Conservation (phyloP, 2,113 vertebrate species). For the Menidia beryllina region DNA sequence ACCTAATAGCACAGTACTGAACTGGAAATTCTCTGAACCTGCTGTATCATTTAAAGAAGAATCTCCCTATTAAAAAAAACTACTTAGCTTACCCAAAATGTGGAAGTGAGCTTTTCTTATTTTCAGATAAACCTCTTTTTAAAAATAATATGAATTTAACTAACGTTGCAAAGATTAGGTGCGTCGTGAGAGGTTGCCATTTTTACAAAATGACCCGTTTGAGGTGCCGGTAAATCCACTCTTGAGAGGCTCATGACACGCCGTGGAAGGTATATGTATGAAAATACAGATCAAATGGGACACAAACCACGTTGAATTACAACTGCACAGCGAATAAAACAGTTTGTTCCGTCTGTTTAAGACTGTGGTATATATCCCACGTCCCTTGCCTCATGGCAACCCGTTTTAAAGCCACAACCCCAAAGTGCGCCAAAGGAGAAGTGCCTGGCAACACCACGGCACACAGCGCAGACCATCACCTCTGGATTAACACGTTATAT, state of each 20-base stretch:
- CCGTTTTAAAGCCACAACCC: slow-evolving; percentile 67
- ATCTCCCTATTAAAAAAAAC: neutral
- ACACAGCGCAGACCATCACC: slow-evolving; percentile 37
- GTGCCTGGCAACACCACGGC: slow-evolving; percentile 69
- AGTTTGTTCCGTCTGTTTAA: neutral
- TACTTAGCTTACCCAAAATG: neutral
- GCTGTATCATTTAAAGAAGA: neutral
- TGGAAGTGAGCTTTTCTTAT: neutral
- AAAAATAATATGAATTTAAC: slow-evolving; percentile 39
- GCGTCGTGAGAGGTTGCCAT: slow-evolving; percentile 62
- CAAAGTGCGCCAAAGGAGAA: slow-evolving; percentile 68
- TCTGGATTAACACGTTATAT: slow-evolving; percentile 15
- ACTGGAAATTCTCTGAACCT: neutral
- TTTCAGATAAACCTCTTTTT: slow-evolving; percentile 43
- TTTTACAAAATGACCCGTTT: slow-evolving; percentile 46
- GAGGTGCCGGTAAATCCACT: neutral
- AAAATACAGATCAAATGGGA: fast-evolving
- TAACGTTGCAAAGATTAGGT: slow-evolving; percentile 38
- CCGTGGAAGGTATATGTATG: neutral
- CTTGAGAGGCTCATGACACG: neutral
- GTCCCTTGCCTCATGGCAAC: slow-evolving; percentile 67
- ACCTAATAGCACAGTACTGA: neutral
- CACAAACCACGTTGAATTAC: no score
- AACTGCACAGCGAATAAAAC: no score
- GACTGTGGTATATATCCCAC: slow-evolving; percentile 39